A percentile compares a stretch with the other conserved stretches of the same genome.
Evolutionary conservation across 2,888 invertebrate species (phyloP).

Genomic region (Podabrus alpinus): DNA sequence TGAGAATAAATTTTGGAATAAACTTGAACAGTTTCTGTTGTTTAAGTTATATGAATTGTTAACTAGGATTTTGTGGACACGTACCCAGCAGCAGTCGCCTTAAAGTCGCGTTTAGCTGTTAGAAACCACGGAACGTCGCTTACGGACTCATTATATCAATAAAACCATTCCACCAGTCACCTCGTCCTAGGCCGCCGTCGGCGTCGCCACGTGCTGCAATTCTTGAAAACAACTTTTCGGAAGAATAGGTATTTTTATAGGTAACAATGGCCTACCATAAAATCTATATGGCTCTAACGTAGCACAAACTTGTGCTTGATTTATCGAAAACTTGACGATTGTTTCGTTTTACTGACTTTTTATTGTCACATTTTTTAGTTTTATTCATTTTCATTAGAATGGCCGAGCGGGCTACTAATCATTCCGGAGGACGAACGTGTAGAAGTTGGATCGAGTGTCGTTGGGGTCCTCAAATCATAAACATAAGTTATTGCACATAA

Average conservation of each 20-base stretch:
- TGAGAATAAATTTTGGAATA: not conserved
- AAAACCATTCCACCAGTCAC: conserved; percentile 44
- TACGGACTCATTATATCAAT: conserved; percentile 44
- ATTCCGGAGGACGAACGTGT: conserved; percentile 29
- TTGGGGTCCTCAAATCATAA: conserved; percentile 32
- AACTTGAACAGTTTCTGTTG: not conserved
- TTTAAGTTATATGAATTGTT: conserved; percentile 15
- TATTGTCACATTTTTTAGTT: conserved; percentile 6
- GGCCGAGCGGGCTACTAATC: conserved; percentile 29
- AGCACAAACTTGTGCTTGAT: conserved; percentile 46
- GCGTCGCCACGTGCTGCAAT: conserved; percentile 43
- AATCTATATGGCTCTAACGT: conserved; percentile 44
- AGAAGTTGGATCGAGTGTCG: conserved; percentile 18
- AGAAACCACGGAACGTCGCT: conserved; percentile 28
- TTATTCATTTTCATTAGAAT: conserved; percentile 20
- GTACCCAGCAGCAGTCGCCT: conserved; percentile 41
- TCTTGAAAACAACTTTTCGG: conserved; percentile 44
- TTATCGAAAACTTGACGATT: conserved; percentile 39
- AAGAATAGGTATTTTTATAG: conserved; percentile 53
- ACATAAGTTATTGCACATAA: conserved; percentile 36
- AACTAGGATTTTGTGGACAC: conserved; percentile 29
- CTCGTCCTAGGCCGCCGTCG: conserved; percentile 35
- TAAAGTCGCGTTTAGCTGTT: conserved; percentile 35
- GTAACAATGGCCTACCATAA: conserved; percentile 52
- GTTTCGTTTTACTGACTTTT: not conserved